Evolutionary conservation across 2,113 vertebrate species (phyloP).

Genomic region (Megaceryle maxima): DNA sequence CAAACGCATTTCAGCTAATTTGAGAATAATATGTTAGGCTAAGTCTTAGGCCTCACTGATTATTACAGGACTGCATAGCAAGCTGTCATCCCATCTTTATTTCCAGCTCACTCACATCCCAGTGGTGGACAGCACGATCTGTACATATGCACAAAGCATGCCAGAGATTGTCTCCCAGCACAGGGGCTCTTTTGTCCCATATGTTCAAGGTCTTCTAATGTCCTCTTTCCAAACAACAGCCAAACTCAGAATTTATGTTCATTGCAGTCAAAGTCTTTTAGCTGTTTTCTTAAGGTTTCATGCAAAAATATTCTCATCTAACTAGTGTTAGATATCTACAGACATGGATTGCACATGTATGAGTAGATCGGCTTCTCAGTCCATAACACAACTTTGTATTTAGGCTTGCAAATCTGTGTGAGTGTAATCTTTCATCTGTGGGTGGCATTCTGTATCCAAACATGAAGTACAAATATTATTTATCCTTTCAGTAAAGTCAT

Average conservation of each 20-base stretch:
- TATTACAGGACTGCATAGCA: neutral
- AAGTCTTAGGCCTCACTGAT: neutral
- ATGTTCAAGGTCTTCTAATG: neutral
- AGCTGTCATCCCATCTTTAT: neutral
- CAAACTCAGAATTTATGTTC: neutral
- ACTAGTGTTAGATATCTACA: neutral
- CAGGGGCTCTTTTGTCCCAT: neutral
- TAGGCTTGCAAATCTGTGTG: neutral
- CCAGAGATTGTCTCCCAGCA: neutral
- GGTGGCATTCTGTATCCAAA: constrained; percentile 54
- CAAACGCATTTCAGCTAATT: neutral
- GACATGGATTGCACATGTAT: neutral
- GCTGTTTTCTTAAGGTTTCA: neutral
- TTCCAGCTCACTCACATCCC: neutral
- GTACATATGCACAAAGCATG: neutral
- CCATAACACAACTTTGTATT: neutral
- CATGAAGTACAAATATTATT: neutral
- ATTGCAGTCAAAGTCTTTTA: neutral
- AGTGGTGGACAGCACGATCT: neutral
- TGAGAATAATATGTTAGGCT: neutral
- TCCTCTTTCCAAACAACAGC: neutral
- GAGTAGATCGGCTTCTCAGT: neutral
- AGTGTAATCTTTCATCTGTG: constrained; percentile 39
- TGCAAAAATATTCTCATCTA: neutral
- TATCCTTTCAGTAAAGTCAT: constrained; percentile 28